Evolutionary conservation across 2,797 vertebrate species (phyloP).

Genomic region (Sus cebifrons): DNA sequence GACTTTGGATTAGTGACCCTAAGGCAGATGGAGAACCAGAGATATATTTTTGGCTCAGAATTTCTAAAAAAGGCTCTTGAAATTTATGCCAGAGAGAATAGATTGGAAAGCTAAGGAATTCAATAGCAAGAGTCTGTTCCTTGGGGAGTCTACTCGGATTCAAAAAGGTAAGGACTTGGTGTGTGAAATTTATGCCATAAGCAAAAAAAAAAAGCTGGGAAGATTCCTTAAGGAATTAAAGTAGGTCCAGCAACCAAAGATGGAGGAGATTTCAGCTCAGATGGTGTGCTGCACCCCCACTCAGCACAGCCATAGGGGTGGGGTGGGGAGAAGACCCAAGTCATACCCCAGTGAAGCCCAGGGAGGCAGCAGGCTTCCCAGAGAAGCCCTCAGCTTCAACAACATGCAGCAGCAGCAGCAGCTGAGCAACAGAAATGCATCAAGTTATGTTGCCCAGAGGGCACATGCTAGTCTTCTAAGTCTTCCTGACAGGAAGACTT

Average conservation of each 20-base stretch:
- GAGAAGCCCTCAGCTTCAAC: neutral
- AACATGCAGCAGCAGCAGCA: neutral
- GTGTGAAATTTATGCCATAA: neutral
- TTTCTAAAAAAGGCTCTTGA: conserved; percentile 15
- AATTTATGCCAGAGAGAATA: conserved; percentile 4
- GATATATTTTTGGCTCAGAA: neutral
- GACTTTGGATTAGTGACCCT: neutral
- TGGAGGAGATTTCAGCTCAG: neutral
- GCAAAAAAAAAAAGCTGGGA: neutral
- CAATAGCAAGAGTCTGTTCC: neutral
- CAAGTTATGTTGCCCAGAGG: neutral
- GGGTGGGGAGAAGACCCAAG: neutral
- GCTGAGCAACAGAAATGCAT: neutral
- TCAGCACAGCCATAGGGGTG: neutral
- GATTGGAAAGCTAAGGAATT: conserved; percentile 25
- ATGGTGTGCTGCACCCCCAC: neutral
- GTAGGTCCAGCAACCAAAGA: neutral
- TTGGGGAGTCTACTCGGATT: neutral
- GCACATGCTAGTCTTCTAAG: neutral
- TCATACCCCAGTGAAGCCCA: neutral
- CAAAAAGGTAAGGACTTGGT: neutral
- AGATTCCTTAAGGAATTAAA: neutral
- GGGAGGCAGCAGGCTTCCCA: neutral
- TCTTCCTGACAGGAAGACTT: neutral
- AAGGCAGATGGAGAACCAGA: neutral